Base-by-base conservation (phyloP, 2,888 invertebrate genomes). In the Hyalella azteca region DNA sequence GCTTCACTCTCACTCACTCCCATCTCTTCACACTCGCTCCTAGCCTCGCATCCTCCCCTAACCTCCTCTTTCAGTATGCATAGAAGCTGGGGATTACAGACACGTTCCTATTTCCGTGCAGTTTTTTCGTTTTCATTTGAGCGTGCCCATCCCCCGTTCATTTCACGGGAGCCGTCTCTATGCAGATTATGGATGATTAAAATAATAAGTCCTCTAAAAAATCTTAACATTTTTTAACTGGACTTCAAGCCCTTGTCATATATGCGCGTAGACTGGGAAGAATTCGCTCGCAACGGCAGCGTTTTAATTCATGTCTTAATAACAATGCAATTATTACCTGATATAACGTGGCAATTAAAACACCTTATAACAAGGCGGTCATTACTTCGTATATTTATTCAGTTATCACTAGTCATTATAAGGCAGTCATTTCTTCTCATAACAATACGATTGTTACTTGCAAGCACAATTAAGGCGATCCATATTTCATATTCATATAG, bases 171-270 rank as follows among this genome's bases (percentile, higher is more conserved):
- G 19, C 66, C 11, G 66, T 66, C 29, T 66, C 66, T 66, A 66
- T 66, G 66, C 66, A 66, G 66, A 66, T 66, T 66, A 66, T 66
- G 15, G 66, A 29, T 66, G 66, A 66, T 66, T 66, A 66, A 66
- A 66, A 66, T 66, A 66, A 66, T 36, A 66, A 32, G 66, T 39
- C 39, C 36, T 32, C 19, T 22, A 66, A 66, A 66, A 39, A 66
- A 15, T 45, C 45, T 9, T 9, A 45, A 45, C 11, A 9, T 15
- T 45, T 45, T 45, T 9, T 45, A 45, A 45, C 45, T 15, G 9
- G 45, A 11, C 45, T 45, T 45, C 11, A 45, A 45, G 45, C 45
- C 45, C 11, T 15, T 45, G 45, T 15, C 45, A 45, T 45, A 45
- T 9, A n/a, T n/a, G n/a, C n/a, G n/a, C n/a, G n/a, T n/a, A n/a